Base-by-base conservation (phyloP, 2,797 vertebrate species). In the Thamnophis elegans region DNA sequence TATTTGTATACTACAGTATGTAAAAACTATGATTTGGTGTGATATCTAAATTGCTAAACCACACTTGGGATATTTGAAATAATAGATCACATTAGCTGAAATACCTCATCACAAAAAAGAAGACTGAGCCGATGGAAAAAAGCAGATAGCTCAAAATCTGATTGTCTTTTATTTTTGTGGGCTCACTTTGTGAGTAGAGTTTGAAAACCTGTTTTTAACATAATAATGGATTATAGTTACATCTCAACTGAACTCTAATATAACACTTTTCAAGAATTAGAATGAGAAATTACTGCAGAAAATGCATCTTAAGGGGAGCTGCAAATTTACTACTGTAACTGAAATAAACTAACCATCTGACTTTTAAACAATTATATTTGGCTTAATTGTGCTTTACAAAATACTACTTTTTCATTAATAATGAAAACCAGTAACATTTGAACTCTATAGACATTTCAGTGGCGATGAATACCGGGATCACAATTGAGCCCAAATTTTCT, bases 361-460 rank as follows among this genome's bases (percentile, higher is more conserved):
- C 42, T 58, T 73, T 91, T 62, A 86, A 54, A 32, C 18, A 28
- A 55, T 54, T 87, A 55, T 26, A 87, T 58, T 91, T 88, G 28
- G 28, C 32, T 85, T 10, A 16, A 55, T 85, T 9, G 26, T 62
- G 56, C 22, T 68, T 22, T 82, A 60, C 25, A 47, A 54, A 20
- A 53, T 26, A 16, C 32, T 88, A 54, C 36, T 28, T 85, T 95
- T 85, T 13, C 14, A 32, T 59, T 82, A 73, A 18, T 91, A 92
- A 56, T 13, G 87, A 91, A 94, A 90, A 14, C 78, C 42, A 22
- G 47, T 92, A 2, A 90, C 91, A 94, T 89, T 89, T 92, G 89
- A 88, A 22, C 87, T 54, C 8, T 51, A 22, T 22, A 59, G 90
- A 68, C 85, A 2, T 92, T 4, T 95, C 89, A 85, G 92, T 26